A percentile compares a stretch with the other conserved stretches of the same genome.
These are phyloP conservation scores for Hoplostethus mediterraneus DNA, from an alignment of 2,797 vertebrate species.

Conservation along the genomic window DNA sequence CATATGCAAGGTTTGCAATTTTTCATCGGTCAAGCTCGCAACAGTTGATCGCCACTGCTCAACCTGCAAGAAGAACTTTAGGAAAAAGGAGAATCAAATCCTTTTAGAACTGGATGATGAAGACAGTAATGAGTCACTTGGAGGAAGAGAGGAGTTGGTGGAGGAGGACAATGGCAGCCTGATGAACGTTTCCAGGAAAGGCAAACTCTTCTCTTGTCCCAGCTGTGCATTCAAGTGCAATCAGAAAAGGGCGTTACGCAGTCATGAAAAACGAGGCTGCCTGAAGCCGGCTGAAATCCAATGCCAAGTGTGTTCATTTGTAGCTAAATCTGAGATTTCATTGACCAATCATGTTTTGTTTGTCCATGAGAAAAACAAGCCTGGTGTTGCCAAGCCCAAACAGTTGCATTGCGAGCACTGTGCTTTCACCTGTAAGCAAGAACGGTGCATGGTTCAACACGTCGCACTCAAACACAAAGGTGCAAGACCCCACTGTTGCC, in stretches of 20 bases:
- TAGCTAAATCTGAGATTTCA: conserved; percentile 80
- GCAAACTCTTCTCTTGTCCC: conserved; percentile 83
- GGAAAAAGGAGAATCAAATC: conserved; percentile 31
- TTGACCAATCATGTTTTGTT: conserved; percentile 80
- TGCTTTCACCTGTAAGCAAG: conserved; percentile 91
- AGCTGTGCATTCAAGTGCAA: conserved; percentile 89
- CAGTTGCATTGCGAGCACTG: conserved; percentile 86
- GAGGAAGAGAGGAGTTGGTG: not conserved
- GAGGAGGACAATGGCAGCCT: not conserved
- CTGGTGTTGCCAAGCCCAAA: conserved; percentile 17
- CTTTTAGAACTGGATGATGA: conserved; percentile 26
- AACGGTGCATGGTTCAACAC: conserved; percentile 88
- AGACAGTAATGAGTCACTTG: conserved; percentile 1
- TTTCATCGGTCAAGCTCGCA: conserved; percentile 85
- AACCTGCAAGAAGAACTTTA: conserved; percentile 64
- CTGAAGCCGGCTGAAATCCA: conserved; percentile 81
- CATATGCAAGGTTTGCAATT: conserved; percentile 86
- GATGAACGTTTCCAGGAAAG: conserved; percentile 31
- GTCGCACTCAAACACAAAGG: conserved; percentile 89
- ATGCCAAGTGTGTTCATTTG: conserved; percentile 86
- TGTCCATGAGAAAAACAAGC: conserved; percentile 74
- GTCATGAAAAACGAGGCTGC: conserved; percentile 88
- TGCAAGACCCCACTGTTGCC: conserved; percentile 86
- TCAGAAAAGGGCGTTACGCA: conserved; percentile 87
- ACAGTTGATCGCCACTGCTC: conserved; percentile 86